Evolutionary conservation across 2,113 vertebrate genomes (phyloP), one percentile per base, ranked within the genome.

Genomic region (Coptodon bakossiorum): DNA sequence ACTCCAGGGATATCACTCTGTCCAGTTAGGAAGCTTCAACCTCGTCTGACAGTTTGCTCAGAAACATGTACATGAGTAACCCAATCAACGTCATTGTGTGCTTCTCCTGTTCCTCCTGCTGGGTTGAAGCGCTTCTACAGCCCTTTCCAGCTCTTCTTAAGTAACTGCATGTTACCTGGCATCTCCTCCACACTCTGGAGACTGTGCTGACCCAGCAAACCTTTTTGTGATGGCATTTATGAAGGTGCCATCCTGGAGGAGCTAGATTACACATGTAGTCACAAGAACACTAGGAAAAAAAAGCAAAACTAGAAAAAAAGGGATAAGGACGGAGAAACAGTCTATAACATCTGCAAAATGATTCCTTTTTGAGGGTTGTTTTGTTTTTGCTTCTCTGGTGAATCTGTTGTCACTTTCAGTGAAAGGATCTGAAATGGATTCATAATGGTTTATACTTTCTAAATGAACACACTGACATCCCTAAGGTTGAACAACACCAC

Each of bases 61-160:
- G 19, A 40, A 68, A 68, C 63, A 40, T 68, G 11, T n/a, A 22
- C 36, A 68, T 0, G 6, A 14, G 63, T 40, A 40, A 22, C 63
- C 63, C 11, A 22, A 12, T 68, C 19, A 13, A 68, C 13, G 11
- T 22, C 1, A 24, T 68, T 68, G 36, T 68, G 63, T 40, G 61
- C 63, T 40, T 38, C 63, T 68, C 63, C 11, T 40, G 7, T 68
- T 68, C 63, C 34, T 40, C 34, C 63, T 68, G n/a, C 63, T 68
- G 12, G 63, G 1, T 40, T 68, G 12, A 68, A 40, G 63, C 2
- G 1, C 63, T 40, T 22, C 19, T 24, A 40, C 3, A 40, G 63
- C 19, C 34, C 0, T 40, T 38, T 68, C 0, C 63, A 0, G 63
- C 36, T 68, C 63, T 3, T 40, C 36, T 68, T 40, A 9, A 40